A percentile compares a stretch with the other conserved stretches of the same genome.
Conservation (phyloP, 2,797 vertebrate genomes). For the Pogoniulus pusillus region DNA sequence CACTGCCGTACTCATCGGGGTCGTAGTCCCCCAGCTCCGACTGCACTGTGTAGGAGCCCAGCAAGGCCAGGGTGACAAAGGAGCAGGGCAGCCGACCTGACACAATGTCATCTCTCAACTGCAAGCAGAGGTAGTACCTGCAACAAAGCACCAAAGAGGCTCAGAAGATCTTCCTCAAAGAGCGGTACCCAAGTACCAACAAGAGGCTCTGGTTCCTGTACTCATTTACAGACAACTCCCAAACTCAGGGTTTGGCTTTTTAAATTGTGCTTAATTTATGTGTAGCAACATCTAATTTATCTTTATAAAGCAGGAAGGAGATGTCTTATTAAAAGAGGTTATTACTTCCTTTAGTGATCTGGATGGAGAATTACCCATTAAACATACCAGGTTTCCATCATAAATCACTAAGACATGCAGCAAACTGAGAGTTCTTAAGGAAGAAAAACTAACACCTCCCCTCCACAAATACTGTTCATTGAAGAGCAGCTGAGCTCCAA, state of each 20-base stretch:
- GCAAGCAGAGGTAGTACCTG: conserved; percentile 96
- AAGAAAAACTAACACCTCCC: not conserved
- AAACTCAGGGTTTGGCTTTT: not conserved
- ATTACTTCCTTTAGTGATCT: not conserved
- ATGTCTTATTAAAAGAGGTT: not conserved
- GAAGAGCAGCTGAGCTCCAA: not conserved
- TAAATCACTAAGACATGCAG: not conserved
- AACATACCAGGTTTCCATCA: not conserved
- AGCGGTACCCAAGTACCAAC: fast-evolving
- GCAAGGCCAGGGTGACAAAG: conserved; percentile 90
- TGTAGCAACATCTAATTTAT: not conserved
- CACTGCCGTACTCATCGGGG: conserved; percentile 87
- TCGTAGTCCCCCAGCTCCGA: conserved; percentile 95
- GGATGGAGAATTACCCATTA: not conserved
- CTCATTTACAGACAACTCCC: not conserved
- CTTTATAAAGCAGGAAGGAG: not conserved
- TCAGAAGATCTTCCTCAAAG: not conserved
- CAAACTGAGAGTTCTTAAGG: not conserved
- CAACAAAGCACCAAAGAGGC: not conserved
- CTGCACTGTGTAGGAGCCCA: conserved; percentile 95
- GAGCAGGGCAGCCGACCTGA: conserved; percentile 95
- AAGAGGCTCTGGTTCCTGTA: fast-evolving
- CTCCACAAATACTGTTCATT: not conserved
- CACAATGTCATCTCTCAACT: conserved; percentile 93
- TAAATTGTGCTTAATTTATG: not conserved